Percentiles rank a stretch among this genome's conserved stretches.
phyloP scores from a whole-genome alignment of 2,113 vertebrate species.

The Oreochromis spilurus region DNA sequence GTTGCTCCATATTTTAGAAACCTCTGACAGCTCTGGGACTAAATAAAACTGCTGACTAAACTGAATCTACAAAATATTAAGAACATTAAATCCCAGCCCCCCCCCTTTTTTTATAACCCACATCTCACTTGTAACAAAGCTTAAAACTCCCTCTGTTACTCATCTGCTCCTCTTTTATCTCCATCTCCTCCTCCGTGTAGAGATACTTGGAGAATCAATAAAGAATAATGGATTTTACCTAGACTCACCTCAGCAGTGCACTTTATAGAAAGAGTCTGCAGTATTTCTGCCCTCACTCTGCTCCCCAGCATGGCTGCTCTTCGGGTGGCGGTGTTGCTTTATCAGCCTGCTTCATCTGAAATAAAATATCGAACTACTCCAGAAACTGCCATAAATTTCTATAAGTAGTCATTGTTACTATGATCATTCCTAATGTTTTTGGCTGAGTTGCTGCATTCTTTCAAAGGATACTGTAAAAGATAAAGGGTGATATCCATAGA shows the following conservation, averaged over 20 bases:
- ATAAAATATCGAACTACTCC: not conserved
- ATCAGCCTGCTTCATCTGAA: not conserved
- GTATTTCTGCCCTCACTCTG: not conserved
- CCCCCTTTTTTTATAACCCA: not conserved
- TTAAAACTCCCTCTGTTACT: not conserved
- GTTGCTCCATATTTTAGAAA: not conserved
- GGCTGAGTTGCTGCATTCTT: not conserved
- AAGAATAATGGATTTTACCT: slow-evolving; percentile 26
- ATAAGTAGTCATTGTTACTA: not conserved
- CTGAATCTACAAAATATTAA: not conserved
- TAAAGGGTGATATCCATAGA: not conserved
- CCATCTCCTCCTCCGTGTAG: not conserved
- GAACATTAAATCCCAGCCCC: not conserved
- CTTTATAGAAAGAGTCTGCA: not conserved
- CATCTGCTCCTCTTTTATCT: slow-evolving; percentile 9
- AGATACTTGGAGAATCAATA: slow-evolving; percentile 16
- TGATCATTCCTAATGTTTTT: not conserved
- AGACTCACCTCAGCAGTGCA: not conserved
- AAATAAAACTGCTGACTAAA: not conserved
- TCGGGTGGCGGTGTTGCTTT: not conserved
- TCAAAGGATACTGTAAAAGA: not conserved
- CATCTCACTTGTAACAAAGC: not conserved
- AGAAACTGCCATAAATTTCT: not conserved
- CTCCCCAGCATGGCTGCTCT: not conserved
- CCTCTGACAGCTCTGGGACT: not conserved